Evolutionary conservation across 2,888 invertebrate genomes (phyloP), one percentile per base, ranked within the genome.

Genomic region (Crioceris asparagi): DNA sequence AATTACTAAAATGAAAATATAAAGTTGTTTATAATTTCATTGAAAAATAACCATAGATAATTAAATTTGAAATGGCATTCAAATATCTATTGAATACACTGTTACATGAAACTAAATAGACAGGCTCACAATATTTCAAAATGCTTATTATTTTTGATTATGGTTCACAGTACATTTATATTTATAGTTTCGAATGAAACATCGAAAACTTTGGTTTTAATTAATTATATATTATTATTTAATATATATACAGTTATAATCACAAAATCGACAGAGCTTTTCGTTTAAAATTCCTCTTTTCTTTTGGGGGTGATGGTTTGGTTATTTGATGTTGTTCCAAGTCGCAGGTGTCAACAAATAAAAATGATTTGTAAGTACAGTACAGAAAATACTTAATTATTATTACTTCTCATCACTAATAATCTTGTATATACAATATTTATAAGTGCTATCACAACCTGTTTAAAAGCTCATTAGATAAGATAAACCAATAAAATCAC

Each of bases 191-290:
- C 35, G 39, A 40, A 39, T 42, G 32, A 42, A 38, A 43, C 45
- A 45, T 39, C 44, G 41, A 47, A 45, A 47, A 41, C 31, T 42
- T 36, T n/a, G n/a, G n/a, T n/a, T n/a, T 35, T 39, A 14, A 6
- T 44, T 39, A 39, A 43, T 40, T 46, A 27, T 32, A 45, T 45
- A 43, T 26, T 44, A 37, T 39, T n/a, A n/a, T n/a, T n/a, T n/a
- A n/a, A n/a, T n/a, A n/a, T 47, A 47, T 45, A 33, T 47, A 47
- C 47, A 47, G 32, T 36, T 35, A 41, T 44, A 32, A 42, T 41
- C 40, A 47, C 45, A 42, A 44, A 44, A 41, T 44, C 43, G 27
- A 41, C 36, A 44, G 41, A 44, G 45, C 36, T 36, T 39, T 36
- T 26, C 35, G 17, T 32, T 38, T 35, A 39, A 40, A 40, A 36